These are phyloP conservation scores for Pseudococcus jackbeardsleyi DNA, from an alignment of 2,888 invertebrate genomes.

Conservation along the genomic window DNA sequence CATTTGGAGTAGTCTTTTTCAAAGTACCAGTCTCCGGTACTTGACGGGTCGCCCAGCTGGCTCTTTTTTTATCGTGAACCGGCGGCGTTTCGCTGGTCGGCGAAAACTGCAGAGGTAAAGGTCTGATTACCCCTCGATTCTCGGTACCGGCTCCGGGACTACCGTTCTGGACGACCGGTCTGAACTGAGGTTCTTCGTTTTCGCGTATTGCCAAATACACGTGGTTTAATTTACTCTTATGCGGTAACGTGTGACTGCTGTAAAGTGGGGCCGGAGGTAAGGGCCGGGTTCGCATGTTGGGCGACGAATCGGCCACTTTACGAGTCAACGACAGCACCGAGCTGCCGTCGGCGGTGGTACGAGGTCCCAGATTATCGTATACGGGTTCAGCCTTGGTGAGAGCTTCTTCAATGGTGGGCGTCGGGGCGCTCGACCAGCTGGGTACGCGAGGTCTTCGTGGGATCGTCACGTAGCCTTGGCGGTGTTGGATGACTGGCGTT, in stretches of 20 bases:
- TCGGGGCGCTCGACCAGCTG: constrained; percentile 82
- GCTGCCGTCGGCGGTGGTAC: constrained; percentile 90
- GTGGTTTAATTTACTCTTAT: constrained; percentile 65
- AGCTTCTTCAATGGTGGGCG: constrained; percentile 70
- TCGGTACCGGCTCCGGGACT: constrained; percentile 19
- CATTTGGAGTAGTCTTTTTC: constrained; percentile 54
- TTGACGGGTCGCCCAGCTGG: constrained; percentile 61
- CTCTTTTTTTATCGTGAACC: constrained; percentile 25
- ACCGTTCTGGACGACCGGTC: not conserved
- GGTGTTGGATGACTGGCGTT: constrained; percentile 78
- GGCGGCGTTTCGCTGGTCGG: constrained; percentile 67
- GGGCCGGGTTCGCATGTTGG: constrained; percentile 65
- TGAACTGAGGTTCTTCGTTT: constrained; percentile 53
- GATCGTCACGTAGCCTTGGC: constrained; percentile 89
- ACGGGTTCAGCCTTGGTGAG: constrained; percentile 77
- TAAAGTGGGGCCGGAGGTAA: constrained; percentile 60
- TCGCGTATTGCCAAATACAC: constrained; percentile 60
- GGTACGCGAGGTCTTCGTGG: constrained; percentile 86
- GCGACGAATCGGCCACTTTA: constrained; percentile 66
- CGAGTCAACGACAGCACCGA: constrained; percentile 66
- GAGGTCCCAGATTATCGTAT: constrained; percentile 86
- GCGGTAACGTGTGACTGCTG: constrained; percentile 66
- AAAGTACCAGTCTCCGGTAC: constrained; percentile 59
- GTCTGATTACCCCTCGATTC: constrained; percentile 58
- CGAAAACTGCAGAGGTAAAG: constrained; percentile 66